Percentiles rank a stretch among this genome's conserved stretches.
phyloP scores from a whole-genome alignment of 2,113 vertebrate genomes.

The Pollimyrus isidori region DNA sequence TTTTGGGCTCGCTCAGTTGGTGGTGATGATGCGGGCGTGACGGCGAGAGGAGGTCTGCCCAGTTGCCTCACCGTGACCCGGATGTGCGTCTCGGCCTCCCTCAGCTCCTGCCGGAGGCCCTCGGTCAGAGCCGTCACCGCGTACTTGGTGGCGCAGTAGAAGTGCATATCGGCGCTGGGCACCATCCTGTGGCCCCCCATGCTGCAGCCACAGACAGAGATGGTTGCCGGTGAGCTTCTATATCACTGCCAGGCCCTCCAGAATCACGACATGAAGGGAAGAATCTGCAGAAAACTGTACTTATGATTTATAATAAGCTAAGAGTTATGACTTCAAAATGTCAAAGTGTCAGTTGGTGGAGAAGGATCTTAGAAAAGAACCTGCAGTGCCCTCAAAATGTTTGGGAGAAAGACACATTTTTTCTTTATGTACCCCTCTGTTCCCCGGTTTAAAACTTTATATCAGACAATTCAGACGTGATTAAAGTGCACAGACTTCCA shows the following conservation, averaged over 20 bases:
- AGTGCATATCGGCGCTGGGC: constrained; percentile 69
- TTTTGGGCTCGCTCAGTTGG: background rate
- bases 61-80: constrained; percentile 69
- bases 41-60: background rate
- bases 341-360: background rate
- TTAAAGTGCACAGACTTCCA: no score
- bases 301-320: background rate
- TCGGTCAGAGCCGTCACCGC: constrained; percentile 88
- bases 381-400: background rate
- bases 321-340: background rate
- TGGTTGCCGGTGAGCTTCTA: background rate
- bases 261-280: background rate
- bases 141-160: constrained; percentile 90
- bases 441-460: no score
- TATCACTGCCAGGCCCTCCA: background rate
- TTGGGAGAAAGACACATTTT: no score
- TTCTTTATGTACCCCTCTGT: no score
- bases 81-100: constrained; percentile 83
- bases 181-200: constrained; percentile 81
- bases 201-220: constrained; percentile 47
- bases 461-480: no score
- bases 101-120: constrained; percentile 84
- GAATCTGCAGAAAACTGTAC: background rate
- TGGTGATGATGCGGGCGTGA: background rate
- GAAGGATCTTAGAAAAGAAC: background rate